A percentile compares a stretch with the other conserved stretches of the same genome.
Evolutionary conservation across 2,797 vertebrate genomes (phyloP).

Genomic region (Percopsis omiscomaycus): DNA sequence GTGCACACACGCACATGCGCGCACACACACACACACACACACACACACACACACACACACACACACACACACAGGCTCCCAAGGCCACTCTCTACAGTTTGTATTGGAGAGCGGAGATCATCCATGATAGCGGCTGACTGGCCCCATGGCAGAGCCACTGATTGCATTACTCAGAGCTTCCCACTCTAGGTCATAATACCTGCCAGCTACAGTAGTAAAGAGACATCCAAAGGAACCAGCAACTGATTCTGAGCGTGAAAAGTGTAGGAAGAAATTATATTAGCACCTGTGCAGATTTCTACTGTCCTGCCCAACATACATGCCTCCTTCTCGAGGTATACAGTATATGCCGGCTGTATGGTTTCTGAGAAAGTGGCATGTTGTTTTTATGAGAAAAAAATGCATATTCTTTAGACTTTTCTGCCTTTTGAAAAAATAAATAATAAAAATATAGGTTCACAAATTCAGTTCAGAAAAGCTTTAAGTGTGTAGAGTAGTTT

Average conservation of each 20-base stretch:
- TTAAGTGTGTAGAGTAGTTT: constrained; percentile 4
- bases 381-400: constrained; percentile 10
- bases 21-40: background rate
- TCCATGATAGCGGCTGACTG: constrained; percentile 6
- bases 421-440: no score
- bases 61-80: background rate
- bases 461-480: constrained; percentile 21
- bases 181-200: constrained; percentile 12
- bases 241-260: background rate
- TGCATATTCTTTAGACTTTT: background rate
- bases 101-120: constrained; percentile 9
- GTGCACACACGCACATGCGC: no score
- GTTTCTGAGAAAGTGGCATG: constrained; percentile 3
- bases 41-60: no score
- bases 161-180: constrained; percentile 7
- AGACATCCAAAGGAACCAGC: background rate
- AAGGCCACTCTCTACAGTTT: constrained; percentile 6
- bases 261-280: background rate
- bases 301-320: background rate
- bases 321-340: background rate
- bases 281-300: background rate
- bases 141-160: background rate
- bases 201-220: background rate
- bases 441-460: constrained; percentile 20
- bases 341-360: background rate